A percentile compares a stretch with the other conserved stretches of the same genome.
Conservation (phyloP, 2,888 invertebrate genomes). For the Ophraella communa region DNA sequence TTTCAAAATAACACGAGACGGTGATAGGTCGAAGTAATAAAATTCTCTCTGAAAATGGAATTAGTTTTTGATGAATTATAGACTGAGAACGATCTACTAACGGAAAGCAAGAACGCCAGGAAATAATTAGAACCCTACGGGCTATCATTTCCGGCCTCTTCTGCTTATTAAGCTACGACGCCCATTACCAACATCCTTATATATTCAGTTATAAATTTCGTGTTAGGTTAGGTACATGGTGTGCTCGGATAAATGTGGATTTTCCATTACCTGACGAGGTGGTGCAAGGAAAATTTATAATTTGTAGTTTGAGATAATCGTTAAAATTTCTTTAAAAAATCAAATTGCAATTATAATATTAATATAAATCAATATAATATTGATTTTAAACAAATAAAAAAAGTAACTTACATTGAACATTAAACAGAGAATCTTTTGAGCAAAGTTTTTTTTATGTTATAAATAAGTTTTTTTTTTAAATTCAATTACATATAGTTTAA, state of each 20-base stretch:
- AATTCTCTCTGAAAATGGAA: slow-evolving; percentile 32
- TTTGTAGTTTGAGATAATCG: too few relatives aligned
- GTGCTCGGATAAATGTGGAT: slow-evolving; percentile 14
- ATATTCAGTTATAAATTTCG: slow-evolving; percentile 43
- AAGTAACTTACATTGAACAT: too few relatives aligned
- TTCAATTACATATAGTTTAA: too few relatives aligned
- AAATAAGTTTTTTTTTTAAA: too few relatives aligned
- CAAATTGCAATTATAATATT: too few relatives aligned
- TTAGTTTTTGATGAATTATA: slow-evolving; percentile 38
- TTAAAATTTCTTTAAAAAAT: too few relatives aligned
- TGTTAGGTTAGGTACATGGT: slow-evolving; percentile 20
- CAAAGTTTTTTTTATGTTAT: too few relatives aligned
- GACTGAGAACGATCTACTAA: slow-evolving; percentile 34
- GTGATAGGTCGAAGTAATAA: slow-evolving; percentile 16
- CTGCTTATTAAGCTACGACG: slow-evolving; percentile 52
- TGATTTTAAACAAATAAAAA: too few relatives aligned
- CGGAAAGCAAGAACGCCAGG: slow-evolving; percentile 48
- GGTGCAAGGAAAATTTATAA: slow-evolving; percentile 15
- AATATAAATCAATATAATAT: too few relatives aligned
- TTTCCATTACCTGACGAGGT: slow-evolving; percentile 20
- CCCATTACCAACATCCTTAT: slow-evolving; percentile 45
- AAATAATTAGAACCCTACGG: slow-evolving; percentile 55
- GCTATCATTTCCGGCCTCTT: slow-evolving; percentile 56
- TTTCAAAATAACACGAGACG: slow-evolving; percentile 5
- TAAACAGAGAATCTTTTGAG: too few relatives aligned